Conservation (phyloP, 2,888 invertebrate genomes). For the Anthrax anthrax region DNA sequence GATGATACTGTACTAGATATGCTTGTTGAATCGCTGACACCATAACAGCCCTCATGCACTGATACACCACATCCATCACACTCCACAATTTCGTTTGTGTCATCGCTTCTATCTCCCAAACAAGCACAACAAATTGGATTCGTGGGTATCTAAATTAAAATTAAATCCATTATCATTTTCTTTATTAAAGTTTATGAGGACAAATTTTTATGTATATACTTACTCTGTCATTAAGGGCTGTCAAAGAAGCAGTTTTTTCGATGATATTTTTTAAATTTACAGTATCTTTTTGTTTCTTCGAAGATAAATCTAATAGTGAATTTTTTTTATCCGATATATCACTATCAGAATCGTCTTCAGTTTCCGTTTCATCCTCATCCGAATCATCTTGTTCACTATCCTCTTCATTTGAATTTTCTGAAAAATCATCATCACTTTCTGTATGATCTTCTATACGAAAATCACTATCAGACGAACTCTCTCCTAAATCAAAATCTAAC, state of each 20-base stretch:
- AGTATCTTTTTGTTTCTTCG: conserved; percentile 13
- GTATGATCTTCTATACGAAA: conserved; percentile 79
- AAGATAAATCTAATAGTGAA: conserved; percentile 1
- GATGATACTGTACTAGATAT: conserved; percentile 86
- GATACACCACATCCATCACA: conserved; percentile 94
- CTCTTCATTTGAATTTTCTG: conserved; percentile 33
- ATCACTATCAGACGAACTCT: conserved; percentile 89
- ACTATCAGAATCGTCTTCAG: conserved; percentile 22
- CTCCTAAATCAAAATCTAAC: conserved; percentile 71
- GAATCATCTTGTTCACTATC: conserved; percentile 45
- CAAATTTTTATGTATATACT: not conserved
- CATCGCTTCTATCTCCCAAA: conserved; percentile 82
- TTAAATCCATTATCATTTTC: not conserved
- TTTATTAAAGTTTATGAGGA: too few relatives aligned
- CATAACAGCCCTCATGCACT: conserved; percentile 95
- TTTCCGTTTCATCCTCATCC: conserved; percentile 26
- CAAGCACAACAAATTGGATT: conserved; percentile 85
- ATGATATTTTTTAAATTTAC: conserved; percentile 12
- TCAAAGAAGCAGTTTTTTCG: not conserved
- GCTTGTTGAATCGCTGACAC: conserved; percentile 81
- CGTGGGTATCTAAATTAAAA: conserved; percentile 40
- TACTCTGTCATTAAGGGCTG: conserved; percentile 10
- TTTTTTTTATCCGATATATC: conserved; percentile 10
- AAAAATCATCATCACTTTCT: conserved; percentile 45
- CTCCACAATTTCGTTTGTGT: conserved; percentile 90